phyloP scores from a whole-genome alignment of 1,140 invertebrate genomes.

The Drosophila bipectinata region DNA sequence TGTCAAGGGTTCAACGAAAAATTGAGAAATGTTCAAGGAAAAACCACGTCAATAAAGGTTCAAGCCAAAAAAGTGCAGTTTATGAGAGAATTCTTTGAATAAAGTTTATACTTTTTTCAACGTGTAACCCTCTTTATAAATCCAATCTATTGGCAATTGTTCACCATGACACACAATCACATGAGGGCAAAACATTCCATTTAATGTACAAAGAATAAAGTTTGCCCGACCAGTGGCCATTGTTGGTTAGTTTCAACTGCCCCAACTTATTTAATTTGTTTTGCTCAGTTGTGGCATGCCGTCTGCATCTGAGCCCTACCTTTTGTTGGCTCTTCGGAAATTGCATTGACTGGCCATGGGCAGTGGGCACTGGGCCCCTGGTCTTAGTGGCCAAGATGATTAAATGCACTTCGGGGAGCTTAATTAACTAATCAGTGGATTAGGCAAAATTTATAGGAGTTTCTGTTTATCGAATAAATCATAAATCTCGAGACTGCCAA shows the following conservation, averaged over 20 bases:
- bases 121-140: conserved; percentile 3
- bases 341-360: conserved; percentile 2
- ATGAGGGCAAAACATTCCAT: conserved; percentile 31
- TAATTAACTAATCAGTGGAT: conserved; percentile 41
- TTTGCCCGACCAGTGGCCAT: conserved; percentile 32
- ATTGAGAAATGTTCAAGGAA: too few species aligned
- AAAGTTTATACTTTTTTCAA: background rate
- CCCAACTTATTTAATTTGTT: conserved; percentile 54
- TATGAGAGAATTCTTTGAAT: too few species aligned
- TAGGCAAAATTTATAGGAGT: conserved; percentile 18
- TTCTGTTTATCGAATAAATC: conserved; percentile 8
- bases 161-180: conserved; percentile 35
- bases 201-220: conserved; percentile 21
- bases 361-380: too few species aligned
- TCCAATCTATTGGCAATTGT: conserved; percentile 49
- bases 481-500: conserved; percentile 27
- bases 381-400: conserved; percentile 1
- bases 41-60: too few species aligned
- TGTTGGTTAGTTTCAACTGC: conserved; percentile 11
- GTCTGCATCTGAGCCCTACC: conserved; percentile 23
- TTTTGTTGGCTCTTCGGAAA: conserved; percentile 27
- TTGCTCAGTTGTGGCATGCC: conserved; percentile 21
- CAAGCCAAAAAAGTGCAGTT: too few species aligned
- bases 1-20: conserved; percentile 22
- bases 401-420: conserved; percentile 28